Evolutionary conservation across 2,888 invertebrate genomes (phyloP).

Genomic region (Apodemia duryi): DNA sequence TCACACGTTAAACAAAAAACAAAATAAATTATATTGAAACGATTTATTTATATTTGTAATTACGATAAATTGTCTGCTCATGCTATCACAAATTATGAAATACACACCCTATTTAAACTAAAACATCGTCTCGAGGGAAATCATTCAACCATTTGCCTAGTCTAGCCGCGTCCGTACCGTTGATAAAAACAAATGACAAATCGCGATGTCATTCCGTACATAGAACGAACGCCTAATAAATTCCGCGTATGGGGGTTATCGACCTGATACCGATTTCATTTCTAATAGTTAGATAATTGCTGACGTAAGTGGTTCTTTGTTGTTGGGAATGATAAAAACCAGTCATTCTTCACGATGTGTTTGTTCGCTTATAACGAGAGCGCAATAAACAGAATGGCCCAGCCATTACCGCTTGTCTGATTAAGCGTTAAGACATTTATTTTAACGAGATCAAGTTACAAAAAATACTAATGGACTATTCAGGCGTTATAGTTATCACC

Average conservation of each 20-base stretch:
- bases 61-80: too few species aligned
- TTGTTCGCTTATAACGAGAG: constrained; percentile 12
- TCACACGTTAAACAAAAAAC: too few species aligned
- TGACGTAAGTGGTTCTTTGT: constrained; percentile 31
- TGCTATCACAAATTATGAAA: too few species aligned
- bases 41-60: too few species aligned
- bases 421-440: constrained; percentile 8
- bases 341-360: constrained; percentile 16
- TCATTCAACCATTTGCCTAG: background rate
- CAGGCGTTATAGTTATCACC: constrained; percentile 7
- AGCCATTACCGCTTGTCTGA: constrained; percentile 15
- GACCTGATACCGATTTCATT: constrained; percentile 34
- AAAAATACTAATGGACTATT: constrained; percentile 11
- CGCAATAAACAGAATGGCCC: constrained; percentile 12
- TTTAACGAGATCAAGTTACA: constrained; percentile 9
- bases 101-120: background rate
- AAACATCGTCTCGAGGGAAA: background rate
- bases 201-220: constrained; percentile 42
- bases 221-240: constrained; percentile 28
- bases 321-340: constrained; percentile 25
- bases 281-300: constrained; percentile 34
- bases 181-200: constrained; percentile 42
- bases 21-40: too few species aligned
- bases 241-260: constrained; percentile 27
- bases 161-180: constrained; percentile 23